These are phyloP conservation scores for Takifugu ocellatus DNA, from an alignment of 2,797 vertebrate genomes.

Conservation along the genomic window DNA sequence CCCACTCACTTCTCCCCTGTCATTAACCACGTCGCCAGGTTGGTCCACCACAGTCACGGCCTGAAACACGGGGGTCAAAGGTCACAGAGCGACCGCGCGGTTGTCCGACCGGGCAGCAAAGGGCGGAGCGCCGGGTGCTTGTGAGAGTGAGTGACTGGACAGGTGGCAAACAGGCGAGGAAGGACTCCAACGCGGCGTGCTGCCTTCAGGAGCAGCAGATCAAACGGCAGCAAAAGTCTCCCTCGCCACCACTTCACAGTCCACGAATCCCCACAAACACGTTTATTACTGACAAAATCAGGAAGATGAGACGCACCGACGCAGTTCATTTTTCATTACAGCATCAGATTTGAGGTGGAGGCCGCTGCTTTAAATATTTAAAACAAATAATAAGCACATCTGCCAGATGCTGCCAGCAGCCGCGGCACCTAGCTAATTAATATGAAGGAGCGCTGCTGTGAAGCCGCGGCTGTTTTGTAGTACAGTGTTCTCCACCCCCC, in stretches of 20 bases:
- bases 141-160: slow-evolving; percentile 14
- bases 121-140: too few species aligned
- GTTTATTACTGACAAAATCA: neutral
- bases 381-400: slow-evolving; percentile 8
- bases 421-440: slow-evolving; percentile 13
- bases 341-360: slow-evolving; percentile 13
- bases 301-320: slow-evolving; percentile 10
- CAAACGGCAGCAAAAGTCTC: neutral
- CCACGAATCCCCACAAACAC: slow-evolving; percentile 1
- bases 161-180: neutral
- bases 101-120: too few species aligned
- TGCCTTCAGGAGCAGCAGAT: too few species aligned
- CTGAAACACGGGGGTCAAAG: too few species aligned
- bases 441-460: neutral
- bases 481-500: slow-evolving; percentile 15
- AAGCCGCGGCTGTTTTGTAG: slow-evolving; percentile 4
- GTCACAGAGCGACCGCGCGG: too few species aligned
- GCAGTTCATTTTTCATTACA: slow-evolving; percentile 10
- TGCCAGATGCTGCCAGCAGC: slow-evolving; percentile 3
- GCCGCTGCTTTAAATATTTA: slow-evolving; percentile 25
- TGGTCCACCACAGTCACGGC: slow-evolving; percentile 29
- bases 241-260: slow-evolving; percentile 23
- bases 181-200: too few species aligned
- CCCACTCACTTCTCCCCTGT: slow-evolving; percentile 98
- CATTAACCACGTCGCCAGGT: slow-evolving; percentile 95